These are phyloP conservation scores for Papilio demoleus DNA, from an alignment of 2,888 invertebrate genomes.

Conservation along the genomic window DNA sequence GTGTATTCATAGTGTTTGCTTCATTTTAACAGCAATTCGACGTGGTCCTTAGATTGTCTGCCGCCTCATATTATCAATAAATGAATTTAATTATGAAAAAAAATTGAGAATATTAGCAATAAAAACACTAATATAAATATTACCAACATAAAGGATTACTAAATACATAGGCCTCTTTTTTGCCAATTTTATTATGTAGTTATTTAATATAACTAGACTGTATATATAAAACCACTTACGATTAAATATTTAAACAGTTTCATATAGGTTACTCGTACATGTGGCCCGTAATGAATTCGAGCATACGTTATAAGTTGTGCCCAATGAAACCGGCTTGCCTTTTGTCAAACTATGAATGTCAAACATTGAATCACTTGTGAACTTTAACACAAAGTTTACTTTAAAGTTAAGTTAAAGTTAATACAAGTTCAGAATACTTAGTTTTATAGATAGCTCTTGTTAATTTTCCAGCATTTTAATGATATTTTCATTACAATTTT, in stretches of 20 bases:
- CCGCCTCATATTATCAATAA: no score
- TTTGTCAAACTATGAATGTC: constrained; percentile 32
- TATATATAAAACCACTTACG: not conserved
- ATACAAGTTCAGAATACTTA: not conserved
- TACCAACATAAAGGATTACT: not conserved
- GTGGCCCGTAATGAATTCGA: constrained; percentile 16
- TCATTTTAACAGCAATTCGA: no score
- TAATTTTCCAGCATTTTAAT: not conserved
- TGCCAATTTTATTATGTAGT: not conserved
- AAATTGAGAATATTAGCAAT: no score
- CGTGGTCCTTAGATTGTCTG: no score
- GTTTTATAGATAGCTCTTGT: not conserved
- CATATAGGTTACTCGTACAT: constrained; percentile 12
- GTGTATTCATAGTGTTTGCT: no score
- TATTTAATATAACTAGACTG: not conserved
- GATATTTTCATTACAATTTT: not conserved
- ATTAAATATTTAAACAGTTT: constrained; percentile 23
- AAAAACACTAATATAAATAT: no score
- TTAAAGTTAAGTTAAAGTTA: not conserved
- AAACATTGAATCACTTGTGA: constrained; percentile 23
- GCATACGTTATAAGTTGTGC: constrained; percentile 28
- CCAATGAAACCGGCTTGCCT: constrained; percentile 25
- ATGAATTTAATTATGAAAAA: no score
- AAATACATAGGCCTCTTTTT: not conserved
- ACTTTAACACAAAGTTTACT: constrained; percentile 3